phyloP scores from a whole-genome alignment of 2,113 vertebrate genomes.

The Aviceda subcristata region DNA sequence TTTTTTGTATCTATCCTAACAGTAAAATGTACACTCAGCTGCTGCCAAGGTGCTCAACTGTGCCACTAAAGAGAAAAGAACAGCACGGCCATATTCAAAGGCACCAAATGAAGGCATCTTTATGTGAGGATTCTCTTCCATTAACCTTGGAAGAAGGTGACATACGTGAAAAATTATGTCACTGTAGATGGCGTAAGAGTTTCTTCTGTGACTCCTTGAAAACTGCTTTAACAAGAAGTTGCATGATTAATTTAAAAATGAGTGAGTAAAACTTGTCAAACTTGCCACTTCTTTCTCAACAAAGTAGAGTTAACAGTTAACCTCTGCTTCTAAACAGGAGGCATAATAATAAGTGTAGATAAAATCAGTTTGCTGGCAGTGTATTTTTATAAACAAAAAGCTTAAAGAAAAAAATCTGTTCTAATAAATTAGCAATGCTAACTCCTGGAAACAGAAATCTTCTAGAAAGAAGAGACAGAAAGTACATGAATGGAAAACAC shows the following conservation, averaged over 20 bases:
- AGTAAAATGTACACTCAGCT: neutral
- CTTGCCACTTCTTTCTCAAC: neutral
- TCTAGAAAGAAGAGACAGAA: neutral
- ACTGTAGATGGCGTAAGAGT: neutral
- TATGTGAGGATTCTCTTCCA: neutral
- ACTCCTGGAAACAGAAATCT: neutral
- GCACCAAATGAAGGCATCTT: neutral
- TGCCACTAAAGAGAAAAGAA: neutral
- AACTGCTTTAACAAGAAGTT: neutral
- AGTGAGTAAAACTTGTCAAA: neutral
- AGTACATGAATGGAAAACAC: neutral
- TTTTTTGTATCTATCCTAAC: neutral
- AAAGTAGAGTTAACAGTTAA: neutral
- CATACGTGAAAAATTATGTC: neutral
- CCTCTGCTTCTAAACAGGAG: neutral
- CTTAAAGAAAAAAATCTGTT: neutral
- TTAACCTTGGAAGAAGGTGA: neutral
- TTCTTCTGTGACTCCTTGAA: neutral
- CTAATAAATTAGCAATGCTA: neutral
- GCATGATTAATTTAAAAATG: neutral
- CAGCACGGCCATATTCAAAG: neutral
- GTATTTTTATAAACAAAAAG: neutral
- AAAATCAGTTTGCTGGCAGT: neutral
- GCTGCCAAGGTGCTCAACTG: neutral
- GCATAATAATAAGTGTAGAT: neutral